Base-by-base conservation (phyloP, 2,888 invertebrate genomes). In the Lycia hirtaria region DNA sequence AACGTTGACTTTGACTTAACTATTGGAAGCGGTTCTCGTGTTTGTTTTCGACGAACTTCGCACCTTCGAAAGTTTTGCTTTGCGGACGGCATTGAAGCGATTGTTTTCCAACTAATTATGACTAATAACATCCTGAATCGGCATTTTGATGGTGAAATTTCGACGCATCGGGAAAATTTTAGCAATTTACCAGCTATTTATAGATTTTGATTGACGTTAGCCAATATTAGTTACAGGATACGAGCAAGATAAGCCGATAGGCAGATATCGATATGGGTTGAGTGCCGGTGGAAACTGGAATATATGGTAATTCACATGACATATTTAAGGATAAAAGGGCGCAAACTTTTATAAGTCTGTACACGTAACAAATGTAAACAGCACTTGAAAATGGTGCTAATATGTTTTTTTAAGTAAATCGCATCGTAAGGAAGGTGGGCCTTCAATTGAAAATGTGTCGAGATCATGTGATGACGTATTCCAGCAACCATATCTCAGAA, bases 261-360 rank as follows among this genome's bases (percentile, higher is more conserved):
- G 35, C 19, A 14, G 33, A 33, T 45, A 45, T 45, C 45, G 2
- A 45, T 7, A 43, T 38, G 15, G 37, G 52, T 66, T 50, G 50
- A 17, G 14, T 20, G 4, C 30, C 14, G 33, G 28, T 33, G 26
- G 45, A 33, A 45, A 45, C 45, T 45, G 33, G 32, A 22, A 45
- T 45, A 14, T 22, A 28, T 4, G 40, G 14, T 19, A 28, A 55
- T 32, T 45, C 45, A 9, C 45, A 45, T 22, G 19, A 26, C 26
- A 41, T 17, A 17, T 15, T 41, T n/a, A 17, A 35, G 5, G 9
- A 9, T 4, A 26, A 26, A 26, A 5, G 6, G 26, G 26, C n/a
- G n/a, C 9, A 26, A 26, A 26, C 26, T 26, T 26, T 9, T 26
- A 5, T 6, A 1, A 26, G 6, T 26, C 26, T n/a, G n/a, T n/a